Conservation (phyloP, 1,140 invertebrate species). For the Venustaconcha ellipsiformis region DNA sequence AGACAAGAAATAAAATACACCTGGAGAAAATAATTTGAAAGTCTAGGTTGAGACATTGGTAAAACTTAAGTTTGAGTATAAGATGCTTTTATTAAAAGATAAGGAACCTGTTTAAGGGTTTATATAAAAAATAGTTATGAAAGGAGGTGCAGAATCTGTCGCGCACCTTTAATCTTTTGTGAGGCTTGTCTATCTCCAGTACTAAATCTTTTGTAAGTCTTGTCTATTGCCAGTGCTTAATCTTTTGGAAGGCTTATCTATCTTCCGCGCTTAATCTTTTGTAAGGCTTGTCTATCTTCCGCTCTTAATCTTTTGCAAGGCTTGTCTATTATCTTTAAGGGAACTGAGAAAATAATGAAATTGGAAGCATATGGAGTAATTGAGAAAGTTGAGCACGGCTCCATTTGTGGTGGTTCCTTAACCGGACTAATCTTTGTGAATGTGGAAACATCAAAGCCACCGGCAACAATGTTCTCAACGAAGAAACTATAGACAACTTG, state of each 20-base stretch:
- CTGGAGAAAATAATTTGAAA: conserved; percentile 3
- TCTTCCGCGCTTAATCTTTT: too few species aligned
- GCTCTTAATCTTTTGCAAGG: neutral
- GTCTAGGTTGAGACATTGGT: neutral
- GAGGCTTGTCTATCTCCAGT: too few species aligned
- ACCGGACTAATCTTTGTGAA: neutral
- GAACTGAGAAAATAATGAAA: neutral
- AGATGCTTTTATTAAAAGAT: neutral
- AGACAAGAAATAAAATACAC: neutral
- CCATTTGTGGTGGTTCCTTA: too few species aligned
- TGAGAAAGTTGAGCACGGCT: neutral
- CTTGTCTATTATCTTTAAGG: conserved; percentile 6
- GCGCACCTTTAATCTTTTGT: too few species aligned
- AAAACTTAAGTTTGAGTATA: neutral
- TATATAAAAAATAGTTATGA: neutral
- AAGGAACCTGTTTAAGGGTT: conserved; percentile 3
- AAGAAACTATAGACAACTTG: too few species aligned
- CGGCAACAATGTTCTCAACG: conserved; percentile 43
- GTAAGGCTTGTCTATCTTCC: too few species aligned
- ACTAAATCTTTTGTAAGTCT: too few species aligned
- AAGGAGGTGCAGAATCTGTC: neutral
- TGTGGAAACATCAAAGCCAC: conserved; percentile 31
- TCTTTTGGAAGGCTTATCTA: too few species aligned
- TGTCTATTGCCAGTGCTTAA: too few species aligned
- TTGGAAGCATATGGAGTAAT: conserved; percentile 7